Evolutionary conservation across 2,113 vertebrate species (phyloP), one percentile per base, ranked within the genome.

Genomic region (Podarcis raffonei): DNA sequence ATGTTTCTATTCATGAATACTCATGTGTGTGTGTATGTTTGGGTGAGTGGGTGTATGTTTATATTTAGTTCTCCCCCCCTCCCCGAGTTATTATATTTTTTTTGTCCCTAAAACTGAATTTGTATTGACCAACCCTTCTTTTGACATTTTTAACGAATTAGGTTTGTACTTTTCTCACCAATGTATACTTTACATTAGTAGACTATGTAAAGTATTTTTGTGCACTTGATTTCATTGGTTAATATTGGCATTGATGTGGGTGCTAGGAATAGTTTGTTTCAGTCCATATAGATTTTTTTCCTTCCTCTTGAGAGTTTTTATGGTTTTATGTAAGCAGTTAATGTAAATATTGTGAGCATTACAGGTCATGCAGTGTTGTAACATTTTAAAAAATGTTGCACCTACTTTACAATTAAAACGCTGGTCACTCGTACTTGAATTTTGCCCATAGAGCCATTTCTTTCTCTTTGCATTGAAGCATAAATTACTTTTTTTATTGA

Each of bases 291-390:
- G 74, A 94, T 93, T 92, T 96, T 97, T 87, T 88, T 84, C 69
- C 87, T 72, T 84, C 74, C 94, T 92, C 93, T 91, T 93, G 93
- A 94, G 93, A 96, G 95, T 96, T 97, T 93, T 95, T 97, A 94
- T 96, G 96, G 96, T 98, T 98, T 98, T 95, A 90, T 98, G 98
- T 98, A 98, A 98, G 97, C 97, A 97, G 97, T 98, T 94, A 88
- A 97, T 99, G 98, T 99, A 98, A 98, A 98, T 99, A 98, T 98
- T 98, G 98, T 98, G 97, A 98, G 98, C 97, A 96, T 98, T 98
- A 97, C 98, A 99, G 98, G 98, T 98, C 97, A 97, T 98, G 96
- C 97, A 96, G 98, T 98, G 98, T 97, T 98, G 98, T 97, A 97
- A 99, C 98, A 99, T 98, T 99, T 97, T 97, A 97, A 98, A 95